Base-by-base conservation (phyloP, 2,888 invertebrate species). In the Pyrochroa serraticornis region DNA sequence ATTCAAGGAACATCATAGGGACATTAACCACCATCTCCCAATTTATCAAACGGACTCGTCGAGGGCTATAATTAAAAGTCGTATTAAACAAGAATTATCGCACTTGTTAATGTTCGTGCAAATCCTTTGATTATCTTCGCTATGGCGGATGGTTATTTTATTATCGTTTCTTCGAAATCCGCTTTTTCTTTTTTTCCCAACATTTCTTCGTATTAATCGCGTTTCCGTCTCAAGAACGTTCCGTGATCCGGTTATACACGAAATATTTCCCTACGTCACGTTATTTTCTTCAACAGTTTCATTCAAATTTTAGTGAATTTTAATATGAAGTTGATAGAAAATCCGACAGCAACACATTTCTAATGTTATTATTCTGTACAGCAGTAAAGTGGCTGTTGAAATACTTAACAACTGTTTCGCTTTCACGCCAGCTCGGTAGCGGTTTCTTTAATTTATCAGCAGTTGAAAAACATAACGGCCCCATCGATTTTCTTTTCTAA, bases 11-110 rank as follows among this genome's bases (percentile, higher is more conserved):
- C 60, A 64, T 62, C 55, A 64, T 56, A 60, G 57, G 57, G 52
- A 54, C 55, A 58, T 60, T 52, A 57, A 45, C 44, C 49, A 58
- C 46, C 54, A 45, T 61, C 49, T 53, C 36, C 55, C 63, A 65
- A 66, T 66, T 71, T 69, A 70, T 69, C 63, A 62, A 64, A 50
- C 66, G 45, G 54, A 63, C 64, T 64, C 50, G 65, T 60, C 59
- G 65, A 56, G 51, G 60, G 52, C 61, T 66, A 71, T 74, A 75
- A 75, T 75, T 75, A 75, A 75, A 74, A 74, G 73, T 73, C 74
- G 71, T 74, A 75, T 75, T 74, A 75, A 72, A 72, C 64, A 73
- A 75, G 75, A 75, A 69, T 75, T 75, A 75, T 75, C 72, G 74
- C 72, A 67, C 72, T 69, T 71, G 55, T 59, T 65, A 65, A 61